Percentiles rank a stretch among this genome's conserved stretches.
Evolutionary conservation across 2,888 invertebrate species (phyloP).

Genomic region (Diogma glabrata): DNA sequence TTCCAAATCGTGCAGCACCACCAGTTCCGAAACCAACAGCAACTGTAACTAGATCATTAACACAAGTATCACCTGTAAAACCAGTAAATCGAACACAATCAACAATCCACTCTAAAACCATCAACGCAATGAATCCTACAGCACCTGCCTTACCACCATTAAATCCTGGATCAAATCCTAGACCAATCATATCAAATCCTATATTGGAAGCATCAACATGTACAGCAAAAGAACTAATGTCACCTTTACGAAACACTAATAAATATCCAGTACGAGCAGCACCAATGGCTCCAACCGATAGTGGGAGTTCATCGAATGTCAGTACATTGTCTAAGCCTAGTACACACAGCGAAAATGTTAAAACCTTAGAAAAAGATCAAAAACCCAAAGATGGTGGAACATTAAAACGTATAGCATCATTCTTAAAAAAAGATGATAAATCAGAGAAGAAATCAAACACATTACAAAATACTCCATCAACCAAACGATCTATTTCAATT

Average conservation of each 20-base stretch:
- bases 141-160: constrained; percentile 50
- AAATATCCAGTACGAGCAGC: constrained; percentile 48
- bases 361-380: constrained; percentile 27
- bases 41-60: no score
- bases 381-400: constrained; percentile 48
- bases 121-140: neutral
- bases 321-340: no score
- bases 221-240: constrained; percentile 59
- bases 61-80: neutral
- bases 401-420: constrained; percentile 63
- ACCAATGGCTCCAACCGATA: constrained; percentile 38
- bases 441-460: constrained; percentile 39
- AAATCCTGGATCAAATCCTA: constrained; percentile 47
- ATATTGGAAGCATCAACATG: constrained; percentile 72
- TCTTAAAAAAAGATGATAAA: constrained; percentile 50
- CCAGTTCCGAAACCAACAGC: constrained; percentile 48
- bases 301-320: neutral
- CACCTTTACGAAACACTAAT: constrained; percentile 47
- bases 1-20: constrained; percentile 47
- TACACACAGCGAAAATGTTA: neutral
- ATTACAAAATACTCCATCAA: constrained; percentile 46
- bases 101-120: neutral
- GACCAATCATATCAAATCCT: constrained; percentile 72
- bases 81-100: neutral
- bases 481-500: constrained; percentile 50